Evolutionary conservation across 2,888 invertebrate genomes (phyloP), one percentile per base, ranked within the genome.

Genomic region (Parnassius glacialis): DNA sequence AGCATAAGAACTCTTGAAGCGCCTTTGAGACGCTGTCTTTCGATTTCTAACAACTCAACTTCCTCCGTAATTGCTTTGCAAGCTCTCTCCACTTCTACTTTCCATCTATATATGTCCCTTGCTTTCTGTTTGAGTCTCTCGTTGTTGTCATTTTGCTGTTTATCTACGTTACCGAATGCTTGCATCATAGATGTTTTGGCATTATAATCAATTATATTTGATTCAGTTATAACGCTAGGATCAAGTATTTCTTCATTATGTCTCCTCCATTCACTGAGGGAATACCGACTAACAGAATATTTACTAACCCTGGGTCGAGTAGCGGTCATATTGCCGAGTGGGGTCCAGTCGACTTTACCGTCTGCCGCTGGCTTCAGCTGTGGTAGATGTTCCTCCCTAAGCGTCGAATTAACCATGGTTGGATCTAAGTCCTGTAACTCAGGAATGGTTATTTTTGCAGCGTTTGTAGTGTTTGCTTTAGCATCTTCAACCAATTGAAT

Each of bases 271-370:
- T 96, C 95, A 10, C 92, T 93, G 0, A 94, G 92, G 60, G 95
- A 95, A 76, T 93, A 95, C 71, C 95, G 90, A 11, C 95, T 94
- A 53, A 96, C 89, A 0, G 96, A 95, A 76, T 96, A 96, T 72
- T 94, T 95, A 83, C 95, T 95, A 10, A 95, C 95, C 0, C 93
- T 92, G 0, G 96, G 96, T 66, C 96, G 90, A 0, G 95, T 94
- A 3, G 96, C 96, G 0, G 96, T 96, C 74, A 95, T 87, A 0
- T 92, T 93, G 0, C 92, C 93, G 61, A 94, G 84, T 0, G 95
- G 94, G 45, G 94, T 94, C 94, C 95, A 96, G 78, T 95, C 95
- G 0, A 95, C 93, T 68, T 94, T 93, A 2, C 96, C 96, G 1
- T 95, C 94, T 3, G 94, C 94, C 88, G 95, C 95, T 10, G 95